Percentiles rank a stretch among this genome's conserved stretches.
phyloP scores from a whole-genome alignment of 2,113 vertebrate species.

The Eonycteris spelaea region DNA sequence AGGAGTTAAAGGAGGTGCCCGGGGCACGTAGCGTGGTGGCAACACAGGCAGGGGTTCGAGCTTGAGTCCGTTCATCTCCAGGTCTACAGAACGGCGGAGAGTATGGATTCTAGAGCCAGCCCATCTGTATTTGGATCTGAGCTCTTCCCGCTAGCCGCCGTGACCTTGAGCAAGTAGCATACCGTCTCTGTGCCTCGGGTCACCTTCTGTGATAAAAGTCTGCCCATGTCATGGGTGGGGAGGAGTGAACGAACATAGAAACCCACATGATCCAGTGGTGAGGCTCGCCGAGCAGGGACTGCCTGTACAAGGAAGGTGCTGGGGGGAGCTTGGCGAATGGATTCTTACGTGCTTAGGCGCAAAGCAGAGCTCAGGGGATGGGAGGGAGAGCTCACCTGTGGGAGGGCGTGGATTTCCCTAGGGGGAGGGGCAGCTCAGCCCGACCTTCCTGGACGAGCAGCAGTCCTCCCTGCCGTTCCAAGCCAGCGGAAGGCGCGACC shows the following conservation, averaged over 20 bases:
- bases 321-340: neutral
- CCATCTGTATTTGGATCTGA: neutral
- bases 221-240: neutral
- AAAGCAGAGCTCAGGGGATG: neutral
- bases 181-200: neutral
- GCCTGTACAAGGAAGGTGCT: neutral
- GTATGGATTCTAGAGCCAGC: neutral
- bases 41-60: neutral
- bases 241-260: neutral
- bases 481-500: fast-evolving
- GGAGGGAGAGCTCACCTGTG: neutral
- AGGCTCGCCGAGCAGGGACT: neutral
- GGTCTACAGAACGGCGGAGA: neutral
- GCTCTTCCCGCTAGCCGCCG: neutral
- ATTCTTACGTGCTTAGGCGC: neutral
- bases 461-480: neutral
- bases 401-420: neutral
- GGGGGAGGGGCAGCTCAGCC: neutral
- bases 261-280: neutral
- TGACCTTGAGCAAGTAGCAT: neutral
- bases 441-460: fast-evolving
- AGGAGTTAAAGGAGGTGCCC: neutral
- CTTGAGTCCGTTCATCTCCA: neutral
- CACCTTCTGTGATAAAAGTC: neutral
- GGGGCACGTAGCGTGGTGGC: neutral